phyloP scores from a whole-genome alignment of 1,140 invertebrate species.

The Musca vetustissima region DNA sequence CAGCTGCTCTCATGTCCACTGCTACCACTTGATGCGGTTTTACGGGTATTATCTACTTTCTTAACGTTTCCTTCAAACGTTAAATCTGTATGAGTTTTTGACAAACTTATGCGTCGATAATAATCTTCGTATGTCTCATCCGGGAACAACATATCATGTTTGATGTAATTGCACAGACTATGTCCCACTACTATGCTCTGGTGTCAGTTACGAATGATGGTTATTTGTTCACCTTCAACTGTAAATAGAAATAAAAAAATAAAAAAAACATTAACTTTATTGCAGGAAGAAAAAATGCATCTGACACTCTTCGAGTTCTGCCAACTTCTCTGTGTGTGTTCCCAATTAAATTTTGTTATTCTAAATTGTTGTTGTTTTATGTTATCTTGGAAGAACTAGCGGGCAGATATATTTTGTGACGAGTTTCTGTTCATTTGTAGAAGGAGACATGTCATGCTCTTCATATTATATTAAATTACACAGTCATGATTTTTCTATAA shows the following conservation, averaged over 20 bases:
- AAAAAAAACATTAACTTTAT: no score
- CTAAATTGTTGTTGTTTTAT: no score
- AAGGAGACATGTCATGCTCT: no score
- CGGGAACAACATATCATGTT: slow-evolving; percentile 62
- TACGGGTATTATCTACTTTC: not conserved
- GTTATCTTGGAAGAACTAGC: no score
- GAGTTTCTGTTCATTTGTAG: no score
- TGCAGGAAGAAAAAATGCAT: no score
- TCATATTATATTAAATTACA: no score
- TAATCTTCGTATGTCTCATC: slow-evolving; percentile 66
- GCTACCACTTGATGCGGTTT: not conserved
- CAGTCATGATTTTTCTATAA: no score
- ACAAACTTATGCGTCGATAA: slow-evolving; percentile 31
- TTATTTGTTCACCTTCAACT: not conserved
- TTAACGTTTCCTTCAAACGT: not conserved
- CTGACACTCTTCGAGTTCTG: no score
- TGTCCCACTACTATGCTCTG: not conserved
- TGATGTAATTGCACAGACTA: slow-evolving; percentile 31
- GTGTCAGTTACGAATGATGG: not conserved
- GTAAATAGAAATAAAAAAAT: not conserved
- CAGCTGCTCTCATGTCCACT: slow-evolving; percentile 13
- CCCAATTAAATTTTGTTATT: no score
- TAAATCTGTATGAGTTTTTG: slow-evolving; percentile 7
- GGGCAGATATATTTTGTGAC: no score
- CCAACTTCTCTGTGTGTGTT: no score